Base-by-base conservation (phyloP, 2,888 invertebrate species). In the Orchesellides sinensis region DNA sequence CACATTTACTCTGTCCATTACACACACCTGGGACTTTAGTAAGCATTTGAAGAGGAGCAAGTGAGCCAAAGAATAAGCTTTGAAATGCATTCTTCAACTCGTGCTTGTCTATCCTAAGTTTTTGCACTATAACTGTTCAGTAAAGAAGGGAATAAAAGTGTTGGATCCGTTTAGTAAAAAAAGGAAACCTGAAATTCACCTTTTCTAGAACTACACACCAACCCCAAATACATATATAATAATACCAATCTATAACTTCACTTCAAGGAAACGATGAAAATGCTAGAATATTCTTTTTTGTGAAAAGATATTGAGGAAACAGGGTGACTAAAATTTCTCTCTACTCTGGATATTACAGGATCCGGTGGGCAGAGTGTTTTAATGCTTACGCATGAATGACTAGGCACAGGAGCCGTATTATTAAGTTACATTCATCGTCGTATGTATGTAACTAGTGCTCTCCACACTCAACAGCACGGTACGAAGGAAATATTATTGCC, bases 1-100 rank as follows among this genome's bases (percentile, higher is more conserved):
- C 83, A 72, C 77, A 83, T 74, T n/a, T 83, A 78, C 73, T 66
- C 61, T 59, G 54, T 45, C 78, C 83, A 83, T 83, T 83, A 83
- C 79, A 80, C 79, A 80, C 83, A 83, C 83, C 83, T 83, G 83
- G 66, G 73, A 17, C 74, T 78, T 40, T 40, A 5, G n/a, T n/a
- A 8, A 40, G 40, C 4, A 40, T 14, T n/a, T 40, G n/a, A 10
- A 2, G n/a, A 40, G 40, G 40, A 5, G n/a, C 14, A 5, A 14
- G 40, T 40, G 40, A 40, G n/a, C n/a, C n/a, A n/a, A n/a, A n/a
- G n/a, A n/a, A n/a, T n/a, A n/a, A n/a, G n/a, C n/a, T n/a, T 65
- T 27, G 8, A 29, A 29, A 59, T 23, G 27, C 1, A 10, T 2
- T 10, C 52, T 19, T 17, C 49, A n/a, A n/a, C n/a, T n/a, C n/a